A percentile compares a stretch with the other conserved stretches of the same genome.
Conservation (phyloP, 2,113 vertebrate species). For the Myocastor coypus region DNA sequence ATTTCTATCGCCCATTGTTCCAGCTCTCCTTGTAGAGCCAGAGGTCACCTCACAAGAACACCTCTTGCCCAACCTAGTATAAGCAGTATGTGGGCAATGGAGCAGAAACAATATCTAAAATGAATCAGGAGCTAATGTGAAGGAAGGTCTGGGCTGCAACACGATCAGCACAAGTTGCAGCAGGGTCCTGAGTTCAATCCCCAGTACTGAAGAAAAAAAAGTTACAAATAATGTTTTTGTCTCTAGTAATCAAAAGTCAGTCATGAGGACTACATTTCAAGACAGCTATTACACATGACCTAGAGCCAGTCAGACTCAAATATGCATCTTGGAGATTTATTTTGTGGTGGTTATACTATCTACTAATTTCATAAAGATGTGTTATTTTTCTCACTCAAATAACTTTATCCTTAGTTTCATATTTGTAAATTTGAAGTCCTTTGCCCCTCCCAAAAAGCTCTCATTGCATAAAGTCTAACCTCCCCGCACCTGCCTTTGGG, state of each 20-base stretch:
- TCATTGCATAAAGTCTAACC: neutral
- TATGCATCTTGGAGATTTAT: neutral
- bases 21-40: neutral
- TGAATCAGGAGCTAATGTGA: neutral
- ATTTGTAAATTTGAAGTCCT: neutral
- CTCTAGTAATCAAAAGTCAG: neutral
- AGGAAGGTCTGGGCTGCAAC: neutral
- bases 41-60: neutral
- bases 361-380: constrained; percentile 34
- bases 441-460: neutral
- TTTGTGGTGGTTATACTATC: neutral
- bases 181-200: too few species aligned
- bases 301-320: neutral
- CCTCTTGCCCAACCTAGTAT: neutral
- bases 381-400: constrained; percentile 1
- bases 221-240: neutral
- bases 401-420: neutral
- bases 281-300: neutral
- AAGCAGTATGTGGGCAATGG: neutral
- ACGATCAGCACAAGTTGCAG: neutral
- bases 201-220: neutral
- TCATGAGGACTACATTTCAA: neutral
- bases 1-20: neutral
- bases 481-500: neutral
- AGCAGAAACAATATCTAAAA: neutral